These are phyloP conservation scores for Malacoctenus gilli DNA, from an alignment of 2,797 vertebrate species.

Conservation along the genomic window DNA sequence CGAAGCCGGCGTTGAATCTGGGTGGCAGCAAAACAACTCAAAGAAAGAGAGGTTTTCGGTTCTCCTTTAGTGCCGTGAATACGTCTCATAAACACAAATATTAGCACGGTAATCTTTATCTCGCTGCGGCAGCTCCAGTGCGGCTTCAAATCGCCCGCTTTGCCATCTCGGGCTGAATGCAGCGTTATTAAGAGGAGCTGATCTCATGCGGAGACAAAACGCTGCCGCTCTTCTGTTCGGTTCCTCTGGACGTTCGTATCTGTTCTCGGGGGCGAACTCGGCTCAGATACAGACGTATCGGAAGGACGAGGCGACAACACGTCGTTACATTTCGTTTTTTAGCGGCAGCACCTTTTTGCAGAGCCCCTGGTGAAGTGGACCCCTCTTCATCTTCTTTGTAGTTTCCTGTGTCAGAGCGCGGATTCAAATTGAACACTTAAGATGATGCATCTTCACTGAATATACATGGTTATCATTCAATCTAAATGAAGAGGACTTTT, in stretches of 20 bases:
- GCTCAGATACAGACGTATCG: slow-evolving; percentile 20
- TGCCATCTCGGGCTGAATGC: slow-evolving; percentile 29
- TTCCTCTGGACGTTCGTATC: slow-evolving; percentile 40
- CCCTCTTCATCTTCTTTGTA: too few species aligned
- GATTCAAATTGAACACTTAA: too few species aligned
- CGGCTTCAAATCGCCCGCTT: not conserved
- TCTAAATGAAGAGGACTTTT: too few species aligned
- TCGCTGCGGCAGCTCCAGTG: slow-evolving; percentile 5
- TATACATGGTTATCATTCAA: too few species aligned
- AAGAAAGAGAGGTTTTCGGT: too few species aligned
- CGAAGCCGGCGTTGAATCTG: not conserved
- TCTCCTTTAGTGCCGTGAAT: not conserved
- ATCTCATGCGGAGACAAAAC: slow-evolving; percentile 45
- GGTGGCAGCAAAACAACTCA: not conserved
- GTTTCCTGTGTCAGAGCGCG: too few species aligned
- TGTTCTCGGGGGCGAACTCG: slow-evolving; percentile 30
- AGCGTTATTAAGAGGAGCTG: slow-evolving; percentile 39
- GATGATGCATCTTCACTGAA: too few species aligned
- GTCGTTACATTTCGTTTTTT: slow-evolving; percentile 3
- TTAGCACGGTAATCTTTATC: slow-evolving; percentile 22
- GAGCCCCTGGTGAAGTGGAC: too few species aligned
- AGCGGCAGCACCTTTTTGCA: too few species aligned
- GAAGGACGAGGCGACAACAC: slow-evolving; percentile 10
- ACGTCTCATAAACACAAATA: slow-evolving; percentile 12
- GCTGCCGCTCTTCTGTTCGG: slow-evolving; percentile 38